These are phyloP conservation scores for Aythya baeri DNA, from an alignment of 2,113 vertebrate species.

Conservation along the genomic window DNA sequence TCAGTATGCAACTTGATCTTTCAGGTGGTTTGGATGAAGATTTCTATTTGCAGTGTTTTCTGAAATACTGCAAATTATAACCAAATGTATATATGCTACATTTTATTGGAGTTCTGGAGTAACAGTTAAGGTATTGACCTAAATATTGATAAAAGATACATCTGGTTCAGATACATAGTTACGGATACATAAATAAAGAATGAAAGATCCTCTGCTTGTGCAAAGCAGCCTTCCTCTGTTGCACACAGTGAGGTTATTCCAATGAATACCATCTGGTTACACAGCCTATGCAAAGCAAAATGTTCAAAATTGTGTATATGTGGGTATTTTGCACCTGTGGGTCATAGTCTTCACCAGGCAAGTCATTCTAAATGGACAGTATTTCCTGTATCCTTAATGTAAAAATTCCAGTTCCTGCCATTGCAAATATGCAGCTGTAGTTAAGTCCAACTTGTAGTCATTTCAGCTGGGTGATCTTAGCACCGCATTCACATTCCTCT, in stretches of 20 bases:
- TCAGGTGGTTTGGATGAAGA: conserved; percentile 44
- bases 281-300: background rate
- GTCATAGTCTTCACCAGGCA: background rate
- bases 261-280: background rate
- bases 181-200: conserved; percentile 5
- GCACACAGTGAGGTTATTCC: background rate
- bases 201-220: background rate
- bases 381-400: background rate
- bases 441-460: background rate
- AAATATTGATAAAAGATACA: conserved; percentile 24
- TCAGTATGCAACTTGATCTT: conserved; percentile 31
- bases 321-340: background rate
- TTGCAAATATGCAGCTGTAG: background rate
- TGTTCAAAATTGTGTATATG: background rate
- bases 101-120: conserved; percentile 50
- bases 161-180: conserved; percentile 30
- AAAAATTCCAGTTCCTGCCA: background rate
- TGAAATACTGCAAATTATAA: conserved; percentile 74
- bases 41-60: conserved; percentile 66
- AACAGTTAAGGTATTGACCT: conserved; percentile 40
- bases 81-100: conserved; percentile 57
- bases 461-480: background rate
- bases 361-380: background rate
- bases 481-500: background rate
- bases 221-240: background rate